A percentile compares a stretch with the other conserved stretches of the same genome.
Evolutionary conservation across 2,797 vertebrate species (phyloP).

Genomic region (Bothrops alternatus): DNA sequence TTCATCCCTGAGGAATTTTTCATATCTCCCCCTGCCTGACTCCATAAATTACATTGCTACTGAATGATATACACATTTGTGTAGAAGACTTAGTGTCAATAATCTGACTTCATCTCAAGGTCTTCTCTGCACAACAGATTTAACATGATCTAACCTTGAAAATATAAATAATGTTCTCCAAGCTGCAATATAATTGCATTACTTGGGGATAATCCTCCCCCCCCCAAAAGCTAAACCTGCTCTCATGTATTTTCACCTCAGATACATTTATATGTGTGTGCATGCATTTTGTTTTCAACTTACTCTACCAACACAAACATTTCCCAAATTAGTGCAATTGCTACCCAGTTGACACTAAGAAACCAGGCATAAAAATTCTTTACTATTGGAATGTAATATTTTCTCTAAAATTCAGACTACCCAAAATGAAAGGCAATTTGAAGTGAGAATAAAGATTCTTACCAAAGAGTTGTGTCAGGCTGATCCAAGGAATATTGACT

Average conservation of each 20-base stretch:
- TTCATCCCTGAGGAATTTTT: conserved; percentile 25
- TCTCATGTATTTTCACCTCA: conserved; percentile 1
- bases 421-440: background rate
- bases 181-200: conserved; percentile 26
- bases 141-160: conserved; percentile 28
- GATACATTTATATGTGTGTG: conserved; percentile 6
- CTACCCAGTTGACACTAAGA: background rate
- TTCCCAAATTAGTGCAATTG: background rate
- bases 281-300: background rate
- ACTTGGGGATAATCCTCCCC: conserved; percentile 11
- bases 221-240: background rate
- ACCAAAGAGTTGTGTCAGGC: conserved; percentile 92
- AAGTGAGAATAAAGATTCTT: conserved; percentile 58
- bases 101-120: conserved; percentile 1
- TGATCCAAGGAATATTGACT: conserved; percentile 86
- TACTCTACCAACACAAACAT: background rate
- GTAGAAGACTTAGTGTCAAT: conserved; percentile 17
- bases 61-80: background rate
- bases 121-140: conserved; percentile 6
- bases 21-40: background rate
- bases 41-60: conserved; percentile 34
- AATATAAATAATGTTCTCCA: conserved; percentile 28
- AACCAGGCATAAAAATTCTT: background rate
- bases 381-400: background rate
- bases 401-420: background rate